Evolutionary conservation across 2,888 invertebrate genomes (phyloP).

Genomic region (Leptopilina syphax): DNA sequence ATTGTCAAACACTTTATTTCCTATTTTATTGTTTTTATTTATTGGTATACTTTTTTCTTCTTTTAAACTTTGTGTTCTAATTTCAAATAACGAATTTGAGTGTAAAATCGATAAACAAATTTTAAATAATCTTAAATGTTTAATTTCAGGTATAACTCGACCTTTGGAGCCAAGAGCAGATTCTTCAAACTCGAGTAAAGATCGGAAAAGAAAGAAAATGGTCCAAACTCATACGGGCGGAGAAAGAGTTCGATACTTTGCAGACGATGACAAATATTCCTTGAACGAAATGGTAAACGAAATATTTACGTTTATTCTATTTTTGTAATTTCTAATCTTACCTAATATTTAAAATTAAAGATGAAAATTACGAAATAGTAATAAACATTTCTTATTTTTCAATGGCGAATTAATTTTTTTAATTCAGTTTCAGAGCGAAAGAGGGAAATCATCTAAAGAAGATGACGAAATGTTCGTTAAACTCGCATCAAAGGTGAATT

Average conservation of each 20-base stretch:
- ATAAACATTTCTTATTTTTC: no score
- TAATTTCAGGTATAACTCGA: slow-evolving; percentile 79
- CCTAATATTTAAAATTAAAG: neutral
- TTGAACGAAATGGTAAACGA: slow-evolving; percentile 87
- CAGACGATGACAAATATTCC: slow-evolving; percentile 92
- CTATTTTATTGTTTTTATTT: slow-evolving; percentile 51
- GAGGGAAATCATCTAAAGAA: slow-evolving; percentile 87
- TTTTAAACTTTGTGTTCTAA: neutral
- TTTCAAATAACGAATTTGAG: no score
- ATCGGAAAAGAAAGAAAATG: slow-evolving; percentile 78
- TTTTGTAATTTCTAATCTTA: neutral
- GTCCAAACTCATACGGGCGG: slow-evolving; percentile 84
- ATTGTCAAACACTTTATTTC: neutral
- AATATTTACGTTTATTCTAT: slow-evolving; percentile 36
- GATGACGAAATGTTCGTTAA: slow-evolving; percentile 89
- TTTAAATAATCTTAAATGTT: neutral
- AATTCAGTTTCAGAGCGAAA: slow-evolving; percentile 86
- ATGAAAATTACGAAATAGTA: no score
- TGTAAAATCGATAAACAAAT: no score
- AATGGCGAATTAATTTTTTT: no score
- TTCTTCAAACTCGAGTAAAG: slow-evolving; percentile 70
- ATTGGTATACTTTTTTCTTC: neutral
- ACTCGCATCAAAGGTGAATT: slow-evolving; percentile 80
- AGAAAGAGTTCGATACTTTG: slow-evolving; percentile 89
- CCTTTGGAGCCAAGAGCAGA: slow-evolving; percentile 79